Base-by-base conservation (phyloP, 2,888 invertebrate genomes). In the Troides helena region DNA sequence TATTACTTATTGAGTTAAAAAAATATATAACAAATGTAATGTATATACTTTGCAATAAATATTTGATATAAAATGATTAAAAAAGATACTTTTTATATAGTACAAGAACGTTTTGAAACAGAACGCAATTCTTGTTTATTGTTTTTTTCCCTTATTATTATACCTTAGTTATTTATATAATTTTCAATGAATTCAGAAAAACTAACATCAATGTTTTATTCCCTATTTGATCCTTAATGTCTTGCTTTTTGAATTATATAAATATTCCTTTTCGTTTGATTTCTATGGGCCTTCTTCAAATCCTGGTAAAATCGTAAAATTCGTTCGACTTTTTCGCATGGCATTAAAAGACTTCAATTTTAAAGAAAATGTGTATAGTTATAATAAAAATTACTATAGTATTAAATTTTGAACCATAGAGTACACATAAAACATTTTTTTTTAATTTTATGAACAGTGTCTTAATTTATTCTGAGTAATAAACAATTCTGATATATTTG, bases 41-140 rank as follows among this genome's bases (percentile, higher is more conserved):
- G 5, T 62, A 62, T 62, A 62, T 62, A 62, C 21, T 62, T 46
- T 10, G 14, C 46, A 62, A 62, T 46, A 43, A 62, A 12, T 62
- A 46, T 4, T 46, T 46, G 5, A 46, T 43, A 62, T 62, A 21
- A 43, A 23, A 23, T 62, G 21, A 43, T 43, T 23, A 62, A 21
- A 43, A 43, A 62, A 21, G 6, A 46, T 12, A 50, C 50, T 21
- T 17, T 62, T 62, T 62, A 46, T 62, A 62, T 46, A 39, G 3
- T 60, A n/a, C 17, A 60, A 60, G 36, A 18, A 60, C 36, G 60
- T 60, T 56, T 56, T 56, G 56, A 17, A 56, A 18, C 6, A 56
- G 18, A 56, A 56, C 56, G 1, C 56, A n/a, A 56, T 7, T 56
- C 8, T 46, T 46, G 2, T 30, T 30, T 30, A 3, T 30, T 30